Conservation (phyloP, 2,113 vertebrate genomes). For the Pavo muticus region DNA sequence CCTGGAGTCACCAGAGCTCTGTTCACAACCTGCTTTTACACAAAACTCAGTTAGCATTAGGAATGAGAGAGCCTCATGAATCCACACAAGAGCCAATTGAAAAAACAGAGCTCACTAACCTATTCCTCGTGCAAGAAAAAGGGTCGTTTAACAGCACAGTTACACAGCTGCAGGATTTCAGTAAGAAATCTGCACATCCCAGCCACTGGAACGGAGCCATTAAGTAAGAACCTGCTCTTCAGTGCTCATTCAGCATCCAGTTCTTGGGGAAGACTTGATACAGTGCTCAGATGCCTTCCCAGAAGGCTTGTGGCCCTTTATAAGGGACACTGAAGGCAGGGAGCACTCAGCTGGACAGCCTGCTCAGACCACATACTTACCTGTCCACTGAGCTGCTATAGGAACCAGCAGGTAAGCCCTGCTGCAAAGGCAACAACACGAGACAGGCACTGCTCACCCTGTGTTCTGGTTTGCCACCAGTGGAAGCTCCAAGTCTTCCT, state of each 20-base stretch:
- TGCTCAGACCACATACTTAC: neutral
- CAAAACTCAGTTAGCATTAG: neutral
- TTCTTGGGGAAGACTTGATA: neutral
- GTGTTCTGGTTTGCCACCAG: neutral
- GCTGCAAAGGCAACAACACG: rapidly evolving
- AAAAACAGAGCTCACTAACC: neutral
- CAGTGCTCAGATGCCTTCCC: neutral
- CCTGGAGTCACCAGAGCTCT: neutral
- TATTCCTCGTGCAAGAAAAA: neutral
- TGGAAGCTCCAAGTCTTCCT: neutral
- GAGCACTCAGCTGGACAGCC: neutral
- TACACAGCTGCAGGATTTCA: neutral
- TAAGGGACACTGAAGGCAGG: neutral
- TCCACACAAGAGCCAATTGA: neutral
- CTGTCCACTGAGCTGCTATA: neutral
- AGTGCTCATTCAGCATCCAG: neutral
- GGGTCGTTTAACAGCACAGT: neutral
- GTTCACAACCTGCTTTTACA: neutral
- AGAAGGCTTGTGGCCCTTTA: neutral
- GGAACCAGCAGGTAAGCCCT: neutral
- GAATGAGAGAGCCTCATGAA: neutral
- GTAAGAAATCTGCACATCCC: neutral
- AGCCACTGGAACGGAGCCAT: neutral
- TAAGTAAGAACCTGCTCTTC: neutral
- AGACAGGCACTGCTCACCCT: neutral